phyloP scores from a whole-genome alignment of 2,797 vertebrate species.

The Dendrocincla tyrannina region DNA sequence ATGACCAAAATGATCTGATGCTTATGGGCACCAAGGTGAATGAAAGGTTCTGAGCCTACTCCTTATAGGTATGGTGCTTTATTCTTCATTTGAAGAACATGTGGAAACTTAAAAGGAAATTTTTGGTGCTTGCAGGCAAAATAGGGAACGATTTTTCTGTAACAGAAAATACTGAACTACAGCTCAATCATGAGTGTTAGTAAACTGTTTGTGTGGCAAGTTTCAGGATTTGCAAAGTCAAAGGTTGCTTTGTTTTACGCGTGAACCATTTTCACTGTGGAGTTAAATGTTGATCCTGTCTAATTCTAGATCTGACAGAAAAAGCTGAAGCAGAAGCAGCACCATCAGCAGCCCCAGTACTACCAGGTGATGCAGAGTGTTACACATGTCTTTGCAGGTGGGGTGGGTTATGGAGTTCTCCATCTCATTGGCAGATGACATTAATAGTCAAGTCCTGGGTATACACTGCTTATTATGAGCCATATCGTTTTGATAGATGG shows the following conservation, averaged over 20 bases:
- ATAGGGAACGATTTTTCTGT: neutral
- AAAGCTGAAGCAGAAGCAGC: conserved; percentile 65
- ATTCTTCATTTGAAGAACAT: neutral
- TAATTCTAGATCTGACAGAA: conserved; percentile 71
- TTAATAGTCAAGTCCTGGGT: neutral
- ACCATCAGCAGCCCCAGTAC: neutral
- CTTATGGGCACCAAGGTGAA: neutral
- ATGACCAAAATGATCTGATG: neutral
- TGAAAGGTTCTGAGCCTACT: neutral
- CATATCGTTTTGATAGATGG: neutral
- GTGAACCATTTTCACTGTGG: neutral
- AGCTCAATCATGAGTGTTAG: neutral
- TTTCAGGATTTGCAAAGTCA: neutral
- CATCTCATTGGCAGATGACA: neutral
- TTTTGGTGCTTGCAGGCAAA: neutral
- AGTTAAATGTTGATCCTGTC: neutral
- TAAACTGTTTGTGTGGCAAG: neutral
- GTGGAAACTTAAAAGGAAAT: neutral
- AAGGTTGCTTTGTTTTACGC: neutral
- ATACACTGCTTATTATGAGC: neutral
- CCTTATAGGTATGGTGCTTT: neutral
- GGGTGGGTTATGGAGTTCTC: neutral
- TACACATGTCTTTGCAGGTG: neutral
- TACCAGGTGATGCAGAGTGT: conserved; percentile 56
- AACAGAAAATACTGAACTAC: neutral